These are phyloP conservation scores for Trichomalopsis sarcophagae DNA, from an alignment of 1,140 invertebrate genomes.

Conservation along the genomic window DNA sequence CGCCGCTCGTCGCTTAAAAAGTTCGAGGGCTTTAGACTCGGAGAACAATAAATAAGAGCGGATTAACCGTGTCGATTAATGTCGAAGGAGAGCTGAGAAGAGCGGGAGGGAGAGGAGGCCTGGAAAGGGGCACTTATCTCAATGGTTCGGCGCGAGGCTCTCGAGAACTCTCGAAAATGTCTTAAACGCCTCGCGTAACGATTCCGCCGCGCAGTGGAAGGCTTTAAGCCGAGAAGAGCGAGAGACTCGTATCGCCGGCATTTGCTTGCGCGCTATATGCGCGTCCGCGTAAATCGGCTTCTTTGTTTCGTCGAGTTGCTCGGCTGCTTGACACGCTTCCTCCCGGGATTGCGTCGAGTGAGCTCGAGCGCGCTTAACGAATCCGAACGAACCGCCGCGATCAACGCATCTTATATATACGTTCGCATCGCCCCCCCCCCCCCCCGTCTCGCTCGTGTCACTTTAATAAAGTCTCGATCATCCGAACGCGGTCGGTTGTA, in stretches of 20 bases:
- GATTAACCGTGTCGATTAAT: constrained; percentile 46
- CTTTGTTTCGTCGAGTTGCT: not conserved
- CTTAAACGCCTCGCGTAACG: constrained; percentile 59
- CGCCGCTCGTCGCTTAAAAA: not conserved
- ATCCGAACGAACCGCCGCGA: not conserved
- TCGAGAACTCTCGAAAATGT: constrained; percentile 58
- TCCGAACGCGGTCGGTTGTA: not conserved
- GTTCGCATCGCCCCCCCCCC: no score
- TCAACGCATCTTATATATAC: no score
- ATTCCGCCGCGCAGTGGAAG: constrained; percentile 29
- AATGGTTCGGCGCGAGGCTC: constrained; percentile 48
- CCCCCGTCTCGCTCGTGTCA: no score
- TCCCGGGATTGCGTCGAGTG: not conserved
- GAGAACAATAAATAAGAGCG: constrained; percentile 37
- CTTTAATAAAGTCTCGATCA: not conserved
- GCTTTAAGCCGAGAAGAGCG: not conserved
- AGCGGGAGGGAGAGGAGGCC: constrained; percentile 1
- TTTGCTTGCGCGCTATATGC: not conserved
- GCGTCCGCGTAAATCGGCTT: not conserved
- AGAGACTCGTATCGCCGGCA: not conserved
- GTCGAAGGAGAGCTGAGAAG: constrained; percentile 9
- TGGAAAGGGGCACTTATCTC: constrained; percentile 55
- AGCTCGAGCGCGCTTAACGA: not conserved
- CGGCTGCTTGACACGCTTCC: not conserved
- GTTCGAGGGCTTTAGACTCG: constrained; percentile 1